Conservation (phyloP, 23 tunicate species). For the Corella eumyota region DNA sequence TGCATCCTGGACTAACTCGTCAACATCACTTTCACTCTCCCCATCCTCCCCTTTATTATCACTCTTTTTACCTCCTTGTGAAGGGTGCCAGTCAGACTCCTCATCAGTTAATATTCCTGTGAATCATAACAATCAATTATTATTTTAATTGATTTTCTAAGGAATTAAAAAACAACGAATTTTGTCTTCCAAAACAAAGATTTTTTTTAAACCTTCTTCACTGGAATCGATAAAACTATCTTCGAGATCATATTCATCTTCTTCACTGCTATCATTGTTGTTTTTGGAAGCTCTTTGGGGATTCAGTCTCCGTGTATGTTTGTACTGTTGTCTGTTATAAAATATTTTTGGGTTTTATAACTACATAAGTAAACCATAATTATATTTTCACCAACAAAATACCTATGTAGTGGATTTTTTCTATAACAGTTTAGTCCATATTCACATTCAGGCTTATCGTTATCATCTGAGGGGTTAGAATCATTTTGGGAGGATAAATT, state of each 20-base stretch:
- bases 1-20: conserved; percentile 35
- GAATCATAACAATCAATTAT: no score
- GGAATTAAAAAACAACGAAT: no score
- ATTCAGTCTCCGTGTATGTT: conserved; percentile 45
- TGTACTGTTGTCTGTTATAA: conserved; percentile 20
- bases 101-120: conserved; percentile 12
- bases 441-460: conserved; percentile 49
- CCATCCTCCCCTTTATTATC: conserved; percentile 9
- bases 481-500: no score
- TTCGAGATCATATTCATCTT: conserved; percentile 37
- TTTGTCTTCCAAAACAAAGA: no score
- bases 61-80: conserved; percentile 5
- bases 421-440: conserved; percentile 65
- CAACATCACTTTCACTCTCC: conserved; percentile 21
- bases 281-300: conserved; percentile 33
- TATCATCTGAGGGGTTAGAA: conserved; percentile 13
- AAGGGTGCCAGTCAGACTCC: conserved; percentile 72
- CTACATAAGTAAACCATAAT: no score
- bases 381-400: neutral
- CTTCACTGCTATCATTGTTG: conserved; percentile 3
- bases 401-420: conserved; percentile 48
- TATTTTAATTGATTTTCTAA: no score
- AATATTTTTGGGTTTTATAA: no score
- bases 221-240: conserved; percentile 62
- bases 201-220: conserved; percentile 13